These are phyloP conservation scores for Eledona agricola DNA, from an alignment of 2,888 invertebrate species.

Conservation along the genomic window DNA sequence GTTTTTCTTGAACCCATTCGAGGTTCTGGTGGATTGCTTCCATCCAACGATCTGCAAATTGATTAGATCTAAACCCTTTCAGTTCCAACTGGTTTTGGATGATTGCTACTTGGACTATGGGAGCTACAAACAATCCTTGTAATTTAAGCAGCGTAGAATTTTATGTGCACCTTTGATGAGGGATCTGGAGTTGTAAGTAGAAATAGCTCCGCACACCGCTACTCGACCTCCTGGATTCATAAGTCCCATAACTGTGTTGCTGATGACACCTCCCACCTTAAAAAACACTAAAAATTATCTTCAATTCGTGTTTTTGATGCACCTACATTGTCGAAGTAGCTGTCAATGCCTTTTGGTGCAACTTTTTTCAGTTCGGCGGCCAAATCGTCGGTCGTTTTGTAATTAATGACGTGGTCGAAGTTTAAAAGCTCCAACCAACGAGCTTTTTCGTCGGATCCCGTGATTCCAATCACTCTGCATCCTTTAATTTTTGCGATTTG, in stretches of 20 bases:
- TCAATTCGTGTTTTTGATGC: conserved; percentile 52
- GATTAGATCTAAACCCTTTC: conserved; percentile 68
- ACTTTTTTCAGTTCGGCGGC: conserved; percentile 65
- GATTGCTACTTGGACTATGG: conserved; percentile 67
- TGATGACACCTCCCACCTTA: conserved; percentile 76
- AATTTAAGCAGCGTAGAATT: not conserved
- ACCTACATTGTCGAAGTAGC: conserved; percentile 82
- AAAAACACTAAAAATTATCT: conserved; percentile 1
- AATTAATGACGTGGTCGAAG: conserved; percentile 75
- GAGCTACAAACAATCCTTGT: conserved; percentile 46
- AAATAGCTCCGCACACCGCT: conserved; percentile 75
- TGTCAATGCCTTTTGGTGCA: conserved; percentile 75
- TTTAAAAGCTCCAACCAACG: conserved; percentile 71
- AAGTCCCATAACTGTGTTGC: conserved; percentile 67
- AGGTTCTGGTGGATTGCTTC: conserved; percentile 72
- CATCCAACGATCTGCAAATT: conserved; percentile 68
- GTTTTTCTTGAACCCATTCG: conserved; percentile 71
- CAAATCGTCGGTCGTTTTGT: conserved; percentile 68
- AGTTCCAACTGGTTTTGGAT: conserved; percentile 69
- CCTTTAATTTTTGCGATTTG: conserved; percentile 79
- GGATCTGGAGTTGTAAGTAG: conserved; percentile 67
- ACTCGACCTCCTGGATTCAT: conserved; percentile 74
- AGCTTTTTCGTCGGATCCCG: conserved; percentile 75
- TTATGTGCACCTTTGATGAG: conserved; percentile 7
- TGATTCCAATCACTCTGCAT: conserved; percentile 74